These are phyloP conservation scores for Phrynosoma blainvillii DNA, from an alignment of 2,113 vertebrate genomes.

Conservation along the genomic window DNA sequence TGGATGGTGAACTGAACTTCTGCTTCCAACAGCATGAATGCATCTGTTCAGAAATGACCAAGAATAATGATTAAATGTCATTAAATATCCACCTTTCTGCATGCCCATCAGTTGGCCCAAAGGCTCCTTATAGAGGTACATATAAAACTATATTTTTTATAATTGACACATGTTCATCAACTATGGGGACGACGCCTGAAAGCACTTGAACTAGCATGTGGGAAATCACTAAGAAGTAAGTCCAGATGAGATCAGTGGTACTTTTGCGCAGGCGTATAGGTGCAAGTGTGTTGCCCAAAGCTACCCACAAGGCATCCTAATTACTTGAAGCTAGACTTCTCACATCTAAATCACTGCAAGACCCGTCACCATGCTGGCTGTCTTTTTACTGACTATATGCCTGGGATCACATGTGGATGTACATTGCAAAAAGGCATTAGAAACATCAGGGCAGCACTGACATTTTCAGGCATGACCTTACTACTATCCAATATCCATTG, in stretches of 20 bases:
- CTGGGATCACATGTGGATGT: conserved; percentile 45
- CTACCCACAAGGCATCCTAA: not conserved
- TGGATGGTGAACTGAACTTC: not conserved
- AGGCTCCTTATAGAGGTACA: not conserved
- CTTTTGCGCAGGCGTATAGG: not conserved
- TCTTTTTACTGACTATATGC: not conserved
- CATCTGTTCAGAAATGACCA: not conserved
- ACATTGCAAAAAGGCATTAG: conserved; percentile 20
- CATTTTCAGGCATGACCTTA: fast-evolving
- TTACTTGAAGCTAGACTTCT: not conserved
- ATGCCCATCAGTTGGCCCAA: not conserved
- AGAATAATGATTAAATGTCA: not conserved
- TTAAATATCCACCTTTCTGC: not conserved
- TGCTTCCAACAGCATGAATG: not conserved
- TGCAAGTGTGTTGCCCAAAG: not conserved
- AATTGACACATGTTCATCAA: not conserved
- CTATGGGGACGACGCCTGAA: not conserved
- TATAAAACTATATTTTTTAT: not conserved
- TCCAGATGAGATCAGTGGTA: not conserved
- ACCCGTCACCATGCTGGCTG: conserved; percentile 6
- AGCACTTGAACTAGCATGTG: not conserved
- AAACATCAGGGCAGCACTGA: not conserved
- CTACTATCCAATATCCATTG: not conserved
- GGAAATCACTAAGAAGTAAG: not conserved
- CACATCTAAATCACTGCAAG: not conserved